Evolutionary conservation across 2,888 invertebrate genomes (phyloP).

Genomic region (Aethes cnicana): DNA sequence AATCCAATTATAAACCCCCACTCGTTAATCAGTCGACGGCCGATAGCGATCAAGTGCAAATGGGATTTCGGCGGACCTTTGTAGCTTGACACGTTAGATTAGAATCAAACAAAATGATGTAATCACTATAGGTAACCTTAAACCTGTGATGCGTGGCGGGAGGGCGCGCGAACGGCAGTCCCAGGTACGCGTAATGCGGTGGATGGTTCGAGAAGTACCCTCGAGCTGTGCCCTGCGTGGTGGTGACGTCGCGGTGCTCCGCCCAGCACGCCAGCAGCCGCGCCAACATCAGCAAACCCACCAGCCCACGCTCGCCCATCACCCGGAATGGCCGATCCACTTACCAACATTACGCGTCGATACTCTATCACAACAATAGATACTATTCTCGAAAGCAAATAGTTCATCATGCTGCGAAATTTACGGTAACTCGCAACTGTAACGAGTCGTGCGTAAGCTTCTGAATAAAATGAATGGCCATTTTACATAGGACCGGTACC

Average conservation of each 20-base stretch:
- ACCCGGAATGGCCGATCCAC: too few species aligned
- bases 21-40: slow-evolving; percentile 29
- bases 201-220: slow-evolving; percentile 58
- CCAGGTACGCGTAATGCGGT: slow-evolving; percentile 67
- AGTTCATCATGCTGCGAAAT: slow-evolving; percentile 5
- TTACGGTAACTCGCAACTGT: too few species aligned
- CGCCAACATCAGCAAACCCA: slow-evolving; percentile 26
- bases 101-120: neutral
- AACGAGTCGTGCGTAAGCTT: too few species aligned
- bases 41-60: slow-evolving; percentile 50
- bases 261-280: slow-evolving; percentile 21
- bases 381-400: neutral
- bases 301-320: slow-evolving; percentile 27
- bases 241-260: slow-evolving; percentile 55
- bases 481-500: too few species aligned
- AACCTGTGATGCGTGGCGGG: slow-evolving; percentile 55
- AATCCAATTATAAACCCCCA: slow-evolving; percentile 5
- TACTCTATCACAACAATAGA: too few species aligned
- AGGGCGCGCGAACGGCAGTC: slow-evolving; percentile 67
- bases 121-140: slow-evolving; percentile 53
- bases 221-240: slow-evolving; percentile 60
- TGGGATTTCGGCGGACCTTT: slow-evolving; percentile 47
- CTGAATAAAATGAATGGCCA: too few species aligned
- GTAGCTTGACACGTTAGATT: slow-evolving; percentile 63
- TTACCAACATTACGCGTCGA: too few species aligned